Evolutionary conservation across 2,113 vertebrate species (phyloP).

Genomic region (Chascanopsetta lugubris): DNA sequence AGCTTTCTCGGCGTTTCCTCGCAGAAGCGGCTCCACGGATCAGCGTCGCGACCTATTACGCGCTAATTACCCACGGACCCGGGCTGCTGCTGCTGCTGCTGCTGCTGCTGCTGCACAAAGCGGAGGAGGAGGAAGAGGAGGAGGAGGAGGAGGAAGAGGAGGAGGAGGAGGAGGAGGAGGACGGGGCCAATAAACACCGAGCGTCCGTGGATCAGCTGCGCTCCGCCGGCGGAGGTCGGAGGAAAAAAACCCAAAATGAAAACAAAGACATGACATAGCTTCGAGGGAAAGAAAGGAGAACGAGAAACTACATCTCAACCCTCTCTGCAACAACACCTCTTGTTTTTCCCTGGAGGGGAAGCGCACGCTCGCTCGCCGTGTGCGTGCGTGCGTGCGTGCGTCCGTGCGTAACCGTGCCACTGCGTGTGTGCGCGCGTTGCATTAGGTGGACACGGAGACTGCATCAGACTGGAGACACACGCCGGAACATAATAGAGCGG

Average conservation of each 20-base stretch:
- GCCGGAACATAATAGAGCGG: constrained; percentile 70
- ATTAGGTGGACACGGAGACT: constrained; percentile 77
- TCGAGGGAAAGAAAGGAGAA: constrained; percentile 33
- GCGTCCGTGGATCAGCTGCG: too few species aligned
- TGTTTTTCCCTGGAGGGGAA: constrained; percentile 20
- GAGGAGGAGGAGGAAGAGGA: neutral
- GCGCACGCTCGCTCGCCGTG: constrained; percentile 34
- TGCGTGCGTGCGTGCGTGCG: constrained; percentile 26
- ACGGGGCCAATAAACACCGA: too few species aligned
- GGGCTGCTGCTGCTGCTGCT: constrained; percentile 19
- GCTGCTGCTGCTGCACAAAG: constrained; percentile 21
- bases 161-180: neutral
- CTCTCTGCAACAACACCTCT: constrained; percentile 25
- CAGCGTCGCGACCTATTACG: constrained; percentile 35
- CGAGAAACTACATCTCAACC: neutral
- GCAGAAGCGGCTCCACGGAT: constrained; percentile 10
- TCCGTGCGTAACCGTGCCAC: constrained; percentile 1
- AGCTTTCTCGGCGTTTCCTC: constrained; percentile 52
- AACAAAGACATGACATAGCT: constrained; percentile 30
- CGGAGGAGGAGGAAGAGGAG: neutral
- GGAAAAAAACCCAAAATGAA: too few species aligned
- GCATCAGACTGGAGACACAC: constrained; percentile 76
- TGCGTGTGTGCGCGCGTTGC: constrained; percentile 45
- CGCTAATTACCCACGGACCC: constrained; percentile 34
- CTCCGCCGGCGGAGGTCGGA: too few species aligned